Conservation (phyloP, 1,140 invertebrate species). For the Halesus radiatus region DNA sequence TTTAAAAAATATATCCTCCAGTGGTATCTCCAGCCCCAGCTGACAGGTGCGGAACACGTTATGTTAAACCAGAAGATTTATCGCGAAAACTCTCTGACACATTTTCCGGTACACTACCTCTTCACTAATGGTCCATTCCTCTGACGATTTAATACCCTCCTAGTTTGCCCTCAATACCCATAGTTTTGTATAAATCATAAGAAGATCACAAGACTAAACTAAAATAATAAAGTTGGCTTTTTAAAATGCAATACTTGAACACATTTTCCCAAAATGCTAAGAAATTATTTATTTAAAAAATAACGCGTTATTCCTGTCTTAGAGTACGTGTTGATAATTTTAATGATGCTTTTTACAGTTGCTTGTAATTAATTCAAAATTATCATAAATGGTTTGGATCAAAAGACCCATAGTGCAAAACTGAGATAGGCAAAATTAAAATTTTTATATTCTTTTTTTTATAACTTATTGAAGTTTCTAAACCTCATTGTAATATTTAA, state of each 20-base stretch:
- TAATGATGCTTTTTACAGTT: no score
- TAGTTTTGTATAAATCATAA: not conserved
- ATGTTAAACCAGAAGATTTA: constrained; percentile 19
- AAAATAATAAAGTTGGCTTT: not conserved
- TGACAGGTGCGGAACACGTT: constrained; percentile 24
- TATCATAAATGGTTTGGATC: no score
- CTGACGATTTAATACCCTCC: no score
- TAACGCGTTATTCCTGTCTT: no score
- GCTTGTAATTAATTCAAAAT: no score
- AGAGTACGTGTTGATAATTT: no score
- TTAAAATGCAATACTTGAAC: not conserved
- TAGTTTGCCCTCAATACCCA: no score
- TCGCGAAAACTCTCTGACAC: constrained; percentile 13
- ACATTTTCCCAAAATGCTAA: not conserved
- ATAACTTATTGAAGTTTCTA: no score
- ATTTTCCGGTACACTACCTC: constrained; percentile 24
- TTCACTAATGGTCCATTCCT: constrained; percentile 5
- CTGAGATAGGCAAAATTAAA: no score
- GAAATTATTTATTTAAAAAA: not conserved
- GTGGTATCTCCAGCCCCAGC: not conserved
- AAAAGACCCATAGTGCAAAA: no score
- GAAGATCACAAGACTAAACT: not conserved
- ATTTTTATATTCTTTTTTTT: no score
- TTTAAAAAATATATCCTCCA: not conserved
- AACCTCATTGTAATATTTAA: no score